These are phyloP conservation scores for Megalopta genalis DNA, from an alignment of 1,140 invertebrate genomes.

Conservation along the genomic window DNA sequence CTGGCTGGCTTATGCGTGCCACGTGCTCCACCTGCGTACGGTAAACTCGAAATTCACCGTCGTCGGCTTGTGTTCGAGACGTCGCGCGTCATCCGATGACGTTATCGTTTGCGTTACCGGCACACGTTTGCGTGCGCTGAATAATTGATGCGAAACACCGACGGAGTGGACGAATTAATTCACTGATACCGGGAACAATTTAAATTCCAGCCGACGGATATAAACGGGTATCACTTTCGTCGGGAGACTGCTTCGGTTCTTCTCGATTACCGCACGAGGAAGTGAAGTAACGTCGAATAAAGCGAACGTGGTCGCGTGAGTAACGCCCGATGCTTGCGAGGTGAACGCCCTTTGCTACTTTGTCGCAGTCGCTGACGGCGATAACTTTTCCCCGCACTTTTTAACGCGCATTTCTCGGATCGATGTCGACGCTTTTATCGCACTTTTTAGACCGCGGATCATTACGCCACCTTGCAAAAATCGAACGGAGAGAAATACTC, in stretches of 20 bases:
- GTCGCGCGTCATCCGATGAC: constrained; percentile 19
- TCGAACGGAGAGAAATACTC: no score
- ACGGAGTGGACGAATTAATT: background rate
- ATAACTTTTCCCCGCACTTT: no score
- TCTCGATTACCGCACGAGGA: no score
- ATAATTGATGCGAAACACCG: background rate
- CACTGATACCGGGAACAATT: background rate
- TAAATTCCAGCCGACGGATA: background rate
- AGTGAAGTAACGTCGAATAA: no score
- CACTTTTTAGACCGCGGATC: no score
- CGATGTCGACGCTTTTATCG: no score
- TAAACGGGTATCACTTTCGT: background rate
- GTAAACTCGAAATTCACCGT: constrained; percentile 1
- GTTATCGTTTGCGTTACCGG: constrained; percentile 8
- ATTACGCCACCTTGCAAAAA: no score
- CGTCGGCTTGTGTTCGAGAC: background rate
- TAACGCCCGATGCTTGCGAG: no score
- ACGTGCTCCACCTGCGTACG: background rate
- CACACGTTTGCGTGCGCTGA: background rate
- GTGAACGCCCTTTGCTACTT: no score
- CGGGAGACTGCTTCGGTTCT: background rate
- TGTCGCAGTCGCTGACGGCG: no score
- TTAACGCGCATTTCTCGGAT: no score
- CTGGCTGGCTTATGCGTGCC: constrained; percentile 2
- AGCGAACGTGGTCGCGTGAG: no score